Evolutionary conservation across 2,888 invertebrate species (phyloP), one percentile per base, ranked within the genome.

Genomic region (Aspidiotus rigidus): DNA sequence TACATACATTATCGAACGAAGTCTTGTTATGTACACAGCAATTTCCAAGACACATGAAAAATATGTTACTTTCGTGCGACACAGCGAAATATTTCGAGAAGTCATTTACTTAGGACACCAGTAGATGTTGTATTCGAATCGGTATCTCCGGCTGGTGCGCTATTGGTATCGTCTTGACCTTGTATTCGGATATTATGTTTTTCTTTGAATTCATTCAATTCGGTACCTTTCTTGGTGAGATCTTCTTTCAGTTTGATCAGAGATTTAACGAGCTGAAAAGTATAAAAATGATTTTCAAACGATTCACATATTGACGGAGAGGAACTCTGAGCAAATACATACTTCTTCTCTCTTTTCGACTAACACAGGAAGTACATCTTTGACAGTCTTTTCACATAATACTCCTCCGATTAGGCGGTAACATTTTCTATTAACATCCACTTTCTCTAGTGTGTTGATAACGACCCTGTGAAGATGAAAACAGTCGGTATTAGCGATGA

Each of bases 381-480:
- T 88, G 0, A 96, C 97, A 11, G 90, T 93, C 74, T 92, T 84
- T 80, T 97, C 95, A 73, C 93, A 92, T 69, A 97, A 81, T 70
- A 97, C 90, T 40, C 96, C 96, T 67, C 96, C 96, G 73, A 97
- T 87, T 83, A 96, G 85, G 76, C 95, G 85, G 79, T 89, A 97
- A 79, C 97, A 97, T 78, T 89, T 93, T 74, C 95, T 85, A 66
- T 85, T 84, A 13, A 84, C 85, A 76, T 92, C 90, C 28, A 94
- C 89, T 71, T 87, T 87, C 77, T 89, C 87, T 72, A 98, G 81
- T 13, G 95, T 93, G 76, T 95, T 95, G 74, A 95, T 90, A 70
- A 98, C 97, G 78, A 96, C 87, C 79, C 96, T 97, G 79, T 60
- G 82, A 79, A 72, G 70, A 72, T 72, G 71, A 72, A 28, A 60